Evolutionary conservation across 2,113 vertebrate genomes (phyloP).

Genomic region (Felis chaus): DNA sequence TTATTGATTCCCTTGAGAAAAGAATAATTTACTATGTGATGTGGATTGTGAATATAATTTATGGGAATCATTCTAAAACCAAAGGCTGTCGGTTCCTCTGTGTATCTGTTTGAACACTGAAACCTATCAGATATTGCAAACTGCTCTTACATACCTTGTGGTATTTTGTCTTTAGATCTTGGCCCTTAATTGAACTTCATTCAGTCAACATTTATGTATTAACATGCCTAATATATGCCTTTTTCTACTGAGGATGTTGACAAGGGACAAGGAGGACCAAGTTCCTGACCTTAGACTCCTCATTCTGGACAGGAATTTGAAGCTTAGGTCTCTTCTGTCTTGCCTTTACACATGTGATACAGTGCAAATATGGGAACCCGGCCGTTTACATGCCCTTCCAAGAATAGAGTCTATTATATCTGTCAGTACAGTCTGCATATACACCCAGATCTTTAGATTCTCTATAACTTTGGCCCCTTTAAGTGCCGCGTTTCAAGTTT

Average conservation of each 20-base stretch:
- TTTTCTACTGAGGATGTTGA: neutral
- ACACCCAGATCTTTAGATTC: neutral
- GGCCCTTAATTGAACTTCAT: neutral
- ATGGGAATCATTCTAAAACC: slow-evolving; percentile 40
- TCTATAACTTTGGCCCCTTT: neutral
- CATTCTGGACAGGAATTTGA: neutral
- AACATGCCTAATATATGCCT: neutral
- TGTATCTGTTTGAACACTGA: neutral
- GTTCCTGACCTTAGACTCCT: neutral
- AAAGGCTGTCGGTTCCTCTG: neutral
- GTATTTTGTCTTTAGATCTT: neutral
- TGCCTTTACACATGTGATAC: neutral
- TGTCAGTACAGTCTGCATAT: fast-evolving
- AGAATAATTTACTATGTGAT: slow-evolving; percentile 21
- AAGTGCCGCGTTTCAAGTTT: neutral
- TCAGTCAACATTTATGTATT: neutral
- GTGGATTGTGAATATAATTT: slow-evolving; percentile 23
- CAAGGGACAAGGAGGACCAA: neutral
- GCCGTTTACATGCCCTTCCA: fast-evolving
- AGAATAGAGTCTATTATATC: neutral
- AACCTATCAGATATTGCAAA: neutral
- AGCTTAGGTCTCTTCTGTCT: neutral
- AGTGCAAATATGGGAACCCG: neutral
- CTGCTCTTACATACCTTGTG: neutral
- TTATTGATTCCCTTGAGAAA: slow-evolving; percentile 42